Base-by-base conservation (phyloP, 1,140 invertebrate species). In the Telenomus remus region DNA sequence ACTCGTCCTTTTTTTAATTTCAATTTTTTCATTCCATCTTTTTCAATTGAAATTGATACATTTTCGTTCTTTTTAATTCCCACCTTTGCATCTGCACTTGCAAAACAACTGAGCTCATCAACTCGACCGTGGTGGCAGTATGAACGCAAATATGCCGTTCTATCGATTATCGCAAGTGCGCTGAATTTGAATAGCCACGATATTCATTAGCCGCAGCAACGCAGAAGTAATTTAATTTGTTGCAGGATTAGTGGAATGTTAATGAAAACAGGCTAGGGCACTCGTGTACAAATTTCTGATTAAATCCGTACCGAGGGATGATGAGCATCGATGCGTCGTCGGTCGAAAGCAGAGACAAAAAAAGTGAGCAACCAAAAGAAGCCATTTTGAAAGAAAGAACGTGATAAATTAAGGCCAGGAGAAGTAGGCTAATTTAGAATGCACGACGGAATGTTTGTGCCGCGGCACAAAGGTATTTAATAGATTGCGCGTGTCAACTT, bases 201-300 rank as follows among this genome's bases (percentile, higher is more conserved):
- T 79, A 82, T 84, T 82, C 83, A 85, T 86, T 86, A 85, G 82
- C 84, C 78, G 65, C 79, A 74, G 81, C 80, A 79, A 83, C 79
- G 84, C 79, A 79, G 81, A 83, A 86, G 84, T 87, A 87, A 87
- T 87, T 86, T 84, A 86, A 87, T 87, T 87, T 83, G 84, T 85
- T 82, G 78, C 82, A 82, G 81, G 84, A 85, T 86, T 86, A 84
- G 84, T 80, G 85, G 86, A 86, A 87, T 87, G 84, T 86, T 87
- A 85, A 87, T 86, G 84, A 86, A 87, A 87, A 84, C 81, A 79
- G 79, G 59, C 61, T 59, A 79, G 77, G 79, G 63, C 76, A 81
- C 77, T 72, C 76, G 76, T 82, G 76, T 78, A 81, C 79, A 79
- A 79, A 84, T 84, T 84, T 83, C 81, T 77, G 80, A 83, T 82